A percentile compares a stretch with the other conserved stretches of the same genome.
Conservation (phyloP, 2,113 vertebrate genomes). For the Vidua macroura region DNA sequence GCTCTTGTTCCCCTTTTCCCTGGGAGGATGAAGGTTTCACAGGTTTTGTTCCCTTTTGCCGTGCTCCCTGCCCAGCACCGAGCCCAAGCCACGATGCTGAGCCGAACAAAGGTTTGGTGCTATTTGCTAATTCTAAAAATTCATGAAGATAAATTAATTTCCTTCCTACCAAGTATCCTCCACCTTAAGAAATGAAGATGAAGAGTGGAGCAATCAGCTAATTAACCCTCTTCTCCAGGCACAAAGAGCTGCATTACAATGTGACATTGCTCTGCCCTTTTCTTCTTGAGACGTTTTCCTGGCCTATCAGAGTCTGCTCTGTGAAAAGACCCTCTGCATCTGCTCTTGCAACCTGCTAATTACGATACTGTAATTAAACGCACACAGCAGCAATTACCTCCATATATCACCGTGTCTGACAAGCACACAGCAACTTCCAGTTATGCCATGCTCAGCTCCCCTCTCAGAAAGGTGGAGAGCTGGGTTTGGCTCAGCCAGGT, state of each 20-base stretch:
- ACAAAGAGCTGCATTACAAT: slow-evolving; percentile 35
- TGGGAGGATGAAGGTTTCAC: not conserved
- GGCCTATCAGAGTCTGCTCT: slow-evolving; percentile 36
- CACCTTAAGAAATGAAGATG: slow-evolving; percentile 38
- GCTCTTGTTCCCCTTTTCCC: not conserved
- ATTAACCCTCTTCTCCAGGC: slow-evolving; percentile 52
- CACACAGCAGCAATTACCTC: slow-evolving; percentile 52
- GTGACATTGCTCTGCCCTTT: slow-evolving; percentile 64
- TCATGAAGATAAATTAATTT: slow-evolving; percentile 40
- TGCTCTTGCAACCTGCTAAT: slow-evolving; percentile 65
- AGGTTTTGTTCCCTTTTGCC: not conserved
- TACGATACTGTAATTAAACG: slow-evolving; percentile 63
- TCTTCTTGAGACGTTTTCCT: slow-evolving; percentile 42
- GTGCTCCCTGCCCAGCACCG: not conserved
- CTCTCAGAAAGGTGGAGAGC: not conserved
- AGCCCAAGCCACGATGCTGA: not conserved
- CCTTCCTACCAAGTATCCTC: not conserved
- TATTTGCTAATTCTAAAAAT: slow-evolving; percentile 16
- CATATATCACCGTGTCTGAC: slow-evolving; percentile 51
- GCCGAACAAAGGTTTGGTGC: not conserved
- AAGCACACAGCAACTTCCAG: not conserved
- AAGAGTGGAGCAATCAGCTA: slow-evolving; percentile 51
- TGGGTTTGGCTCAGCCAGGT: not conserved
- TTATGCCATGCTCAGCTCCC: not conserved
- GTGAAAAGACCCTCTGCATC: slow-evolving; percentile 54